Evolutionary conservation across 2,888 invertebrate species (phyloP).

Genomic region (Epistrophe grossulariae): DNA sequence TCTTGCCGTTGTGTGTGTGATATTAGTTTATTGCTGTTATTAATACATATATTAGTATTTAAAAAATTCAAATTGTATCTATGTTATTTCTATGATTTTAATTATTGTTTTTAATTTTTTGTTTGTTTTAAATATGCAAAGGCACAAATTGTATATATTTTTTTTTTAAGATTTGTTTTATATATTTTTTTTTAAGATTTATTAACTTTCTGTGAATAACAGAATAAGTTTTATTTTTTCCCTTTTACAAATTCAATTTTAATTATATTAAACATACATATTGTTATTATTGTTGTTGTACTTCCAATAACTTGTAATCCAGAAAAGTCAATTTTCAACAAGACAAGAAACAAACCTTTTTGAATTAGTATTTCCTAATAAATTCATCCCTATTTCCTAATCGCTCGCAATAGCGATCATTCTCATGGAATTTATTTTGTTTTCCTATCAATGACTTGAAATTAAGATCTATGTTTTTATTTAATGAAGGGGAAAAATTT

Average conservation of each 20-base stretch:
- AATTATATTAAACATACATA: neutral
- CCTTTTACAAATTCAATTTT: neutral
- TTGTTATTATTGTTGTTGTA: neutral
- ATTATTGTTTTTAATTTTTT: neutral
- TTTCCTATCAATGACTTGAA: no score
- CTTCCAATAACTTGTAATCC: neutral
- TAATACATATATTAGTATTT: neutral
- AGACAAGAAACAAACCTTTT: no score
- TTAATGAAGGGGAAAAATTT: no score
- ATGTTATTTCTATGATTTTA: neutral
- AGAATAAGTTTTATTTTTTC: neutral
- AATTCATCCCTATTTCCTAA: no score
- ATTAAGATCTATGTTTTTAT: no score
- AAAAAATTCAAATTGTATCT: neutral
- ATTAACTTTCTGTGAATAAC: neutral
- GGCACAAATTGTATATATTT: neutral
- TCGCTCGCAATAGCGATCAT: no score
- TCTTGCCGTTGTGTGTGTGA: constrained; percentile 31
- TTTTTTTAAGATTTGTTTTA: neutral
- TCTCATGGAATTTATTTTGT: no score
- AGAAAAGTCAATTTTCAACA: neutral
- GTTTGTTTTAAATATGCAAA: neutral
- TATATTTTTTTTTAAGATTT: neutral
- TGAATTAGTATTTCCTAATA: no score
- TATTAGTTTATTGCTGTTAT: constrained; percentile 1